Evolutionary conservation across 2,888 invertebrate species (phyloP).

Genomic region (Plutella xylostella): DNA sequence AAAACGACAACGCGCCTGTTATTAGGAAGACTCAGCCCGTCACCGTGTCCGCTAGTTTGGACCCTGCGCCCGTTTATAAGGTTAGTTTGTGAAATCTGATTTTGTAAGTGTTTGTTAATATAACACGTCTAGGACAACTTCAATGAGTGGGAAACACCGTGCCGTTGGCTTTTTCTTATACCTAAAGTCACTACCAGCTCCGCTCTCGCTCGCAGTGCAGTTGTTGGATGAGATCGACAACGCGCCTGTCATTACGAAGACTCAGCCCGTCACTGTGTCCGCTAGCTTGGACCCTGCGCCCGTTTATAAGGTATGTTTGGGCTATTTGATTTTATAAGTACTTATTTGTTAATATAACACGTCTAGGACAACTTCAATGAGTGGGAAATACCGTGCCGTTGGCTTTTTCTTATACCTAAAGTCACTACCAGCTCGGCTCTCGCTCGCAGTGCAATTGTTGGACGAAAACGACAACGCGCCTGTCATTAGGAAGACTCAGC

Average conservation of each 20-base stretch:
- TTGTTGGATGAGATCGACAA: constrained; percentile 89
- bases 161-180: too few species aligned
- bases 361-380: too few species aligned
- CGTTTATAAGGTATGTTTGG: constrained; percentile 73
- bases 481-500: constrained; percentile 81
- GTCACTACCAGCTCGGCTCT: constrained; percentile 86
- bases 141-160: too few species aligned
- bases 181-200: too few species aligned
- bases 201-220: constrained; percentile 80
- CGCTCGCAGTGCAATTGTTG: constrained; percentile 79
- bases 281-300: constrained; percentile 78
- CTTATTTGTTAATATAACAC: too few species aligned
- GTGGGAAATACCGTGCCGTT: too few species aligned
- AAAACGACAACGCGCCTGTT: constrained; percentile 88
- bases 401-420: too few species aligned
- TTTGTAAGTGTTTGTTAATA: too few species aligned
- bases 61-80: constrained; percentile 75
- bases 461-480: constrained; percentile 93
- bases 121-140: too few species aligned
- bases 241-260: constrained; percentile 82
- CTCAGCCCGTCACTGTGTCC: constrained; percentile 83
- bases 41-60: constrained; percentile 82
- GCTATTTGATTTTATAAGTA: too few species aligned
- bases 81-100: too few species aligned
- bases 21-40: constrained; percentile 85